phyloP scores from a whole-genome alignment of 2,797 vertebrate genomes.

The Ambastaia sidthimunki region DNA sequence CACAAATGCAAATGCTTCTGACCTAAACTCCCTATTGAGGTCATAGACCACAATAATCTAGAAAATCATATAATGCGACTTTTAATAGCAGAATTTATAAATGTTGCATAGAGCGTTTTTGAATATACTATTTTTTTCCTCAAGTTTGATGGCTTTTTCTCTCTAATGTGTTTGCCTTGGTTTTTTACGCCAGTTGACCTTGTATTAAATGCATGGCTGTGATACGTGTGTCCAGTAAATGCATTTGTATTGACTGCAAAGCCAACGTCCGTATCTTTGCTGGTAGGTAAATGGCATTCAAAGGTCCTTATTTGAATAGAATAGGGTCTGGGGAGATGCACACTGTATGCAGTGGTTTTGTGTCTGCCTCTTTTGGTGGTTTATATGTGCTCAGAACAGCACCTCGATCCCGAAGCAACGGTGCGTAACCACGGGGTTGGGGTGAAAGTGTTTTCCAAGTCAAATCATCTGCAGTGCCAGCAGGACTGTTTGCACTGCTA shows the following conservation, averaged over 20 bases:
- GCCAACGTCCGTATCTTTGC: constrained; percentile 56
- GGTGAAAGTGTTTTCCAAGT: constrained; percentile 81
- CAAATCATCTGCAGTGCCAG: constrained; percentile 76
- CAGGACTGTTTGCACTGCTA: constrained; percentile 68
- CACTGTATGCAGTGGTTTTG: constrained; percentile 47
- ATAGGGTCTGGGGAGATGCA: constrained; percentile 46
- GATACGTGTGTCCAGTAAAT: constrained; percentile 32
- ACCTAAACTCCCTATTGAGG: neutral
- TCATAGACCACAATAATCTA: neutral
- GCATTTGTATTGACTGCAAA: constrained; percentile 52
- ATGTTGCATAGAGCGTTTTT: neutral
- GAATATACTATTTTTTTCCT: neutral
- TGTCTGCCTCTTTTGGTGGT: constrained; percentile 74
- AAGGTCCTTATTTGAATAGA: constrained; percentile 59
- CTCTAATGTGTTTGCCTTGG: neutral
- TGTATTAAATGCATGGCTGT: constrained; percentile 26
- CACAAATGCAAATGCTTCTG: neutral
- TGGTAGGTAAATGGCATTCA: constrained; percentile 61
- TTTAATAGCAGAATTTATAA: neutral
- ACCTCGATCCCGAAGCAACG: constrained; percentile 79
- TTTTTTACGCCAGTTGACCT: constrained; percentile 10
- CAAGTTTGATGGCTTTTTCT: neutral
- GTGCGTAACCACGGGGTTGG: constrained; percentile 83
- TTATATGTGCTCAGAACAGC: constrained; percentile 76
- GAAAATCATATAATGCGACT: neutral